Conservation (phyloP, 1,140 invertebrate species). For the Drosophila teissieri region DNA sequence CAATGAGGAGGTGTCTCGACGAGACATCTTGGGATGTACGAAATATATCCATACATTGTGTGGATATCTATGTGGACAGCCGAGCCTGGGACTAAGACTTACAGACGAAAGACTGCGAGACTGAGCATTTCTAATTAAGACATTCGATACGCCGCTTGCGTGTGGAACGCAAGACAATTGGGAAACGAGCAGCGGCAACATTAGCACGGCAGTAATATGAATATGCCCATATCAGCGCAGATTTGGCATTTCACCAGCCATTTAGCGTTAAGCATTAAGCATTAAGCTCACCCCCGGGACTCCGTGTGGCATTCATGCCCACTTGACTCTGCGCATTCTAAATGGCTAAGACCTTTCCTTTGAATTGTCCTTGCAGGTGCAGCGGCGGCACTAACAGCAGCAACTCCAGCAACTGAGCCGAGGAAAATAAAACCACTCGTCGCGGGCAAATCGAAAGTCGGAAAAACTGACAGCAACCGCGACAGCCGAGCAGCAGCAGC, state of each 20-base stretch:
- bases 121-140: conserved; percentile 80
- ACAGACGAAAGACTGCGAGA: conserved; percentile 1
- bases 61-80: conserved; percentile 36
- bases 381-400: conserved; percentile 45
- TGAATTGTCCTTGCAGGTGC: conserved; percentile 59
- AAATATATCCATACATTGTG: conserved; percentile 33
- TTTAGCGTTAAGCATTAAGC: conserved; percentile 52
- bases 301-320: conserved; percentile 57
- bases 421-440: conserved; percentile 34
- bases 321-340: conserved; percentile 18
- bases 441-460: conserved; percentile 46
- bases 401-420: conserved; percentile 43
- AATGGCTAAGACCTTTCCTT: conserved; percentile 17
- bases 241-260: conserved; percentile 65
- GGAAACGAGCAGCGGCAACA: conserved; percentile 41
- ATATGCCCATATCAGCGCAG: conserved; percentile 51
- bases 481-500: conserved; percentile 16
- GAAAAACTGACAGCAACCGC: conserved; percentile 47
- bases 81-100: conserved; percentile 23
- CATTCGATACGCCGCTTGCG: conserved; percentile 80
- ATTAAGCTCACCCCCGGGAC: conserved; percentile 57
- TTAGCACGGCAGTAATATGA: conserved; percentile 46
- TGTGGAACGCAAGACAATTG: conserved; percentile 78
- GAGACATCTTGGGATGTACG: conserved; percentile 10
- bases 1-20: conserved; percentile 50